Percentiles rank a stretch among this genome's conserved stretches.
These are phyloP conservation scores for Leucophora obtusa DNA, from an alignment of 2,888 invertebrate genomes.

Conservation along the genomic window DNA sequence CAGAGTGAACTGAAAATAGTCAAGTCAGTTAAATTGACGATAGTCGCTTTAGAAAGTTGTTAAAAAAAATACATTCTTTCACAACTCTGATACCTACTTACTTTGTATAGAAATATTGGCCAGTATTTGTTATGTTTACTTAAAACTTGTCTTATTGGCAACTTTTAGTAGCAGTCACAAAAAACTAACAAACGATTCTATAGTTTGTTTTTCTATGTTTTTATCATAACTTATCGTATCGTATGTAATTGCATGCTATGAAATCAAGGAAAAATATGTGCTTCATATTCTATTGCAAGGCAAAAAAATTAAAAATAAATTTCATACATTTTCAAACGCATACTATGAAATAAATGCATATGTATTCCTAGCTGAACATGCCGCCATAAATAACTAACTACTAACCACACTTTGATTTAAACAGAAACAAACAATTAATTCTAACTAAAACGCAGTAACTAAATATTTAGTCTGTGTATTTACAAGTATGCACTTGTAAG, in stretches of 20 bases:
- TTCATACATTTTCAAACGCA: background rate
- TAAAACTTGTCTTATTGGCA: slow-evolving; percentile 52
- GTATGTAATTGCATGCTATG: slow-evolving; percentile 42
- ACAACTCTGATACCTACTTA: background rate
- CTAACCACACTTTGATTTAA: background rate
- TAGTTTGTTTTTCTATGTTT: slow-evolving; percentile 21
- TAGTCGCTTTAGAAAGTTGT: too few species aligned
- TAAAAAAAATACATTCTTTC: background rate
- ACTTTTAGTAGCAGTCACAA: slow-evolving; percentile 30
- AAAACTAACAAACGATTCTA: slow-evolving; percentile 48
- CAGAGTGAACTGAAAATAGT: too few species aligned
- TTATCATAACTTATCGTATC: slow-evolving; percentile 1
- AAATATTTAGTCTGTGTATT: background rate
- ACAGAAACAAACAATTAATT: background rate
- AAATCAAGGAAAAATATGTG: slow-evolving; percentile 54
- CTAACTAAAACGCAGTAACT: background rate
- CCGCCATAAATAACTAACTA: background rate
- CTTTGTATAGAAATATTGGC: slow-evolving; percentile 7
- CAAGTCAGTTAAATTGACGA: too few species aligned
- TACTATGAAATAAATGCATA: background rate
- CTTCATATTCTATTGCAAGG: slow-evolving; percentile 60
- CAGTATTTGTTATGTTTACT: slow-evolving; percentile 25
- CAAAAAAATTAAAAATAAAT: slow-evolving; percentile 33
- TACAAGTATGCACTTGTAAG: background rate
- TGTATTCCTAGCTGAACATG: background rate